These are phyloP conservation scores for Drosophila kuntzei DNA, from an alignment of 2,888 invertebrate genomes.

Conservation along the genomic window DNA sequence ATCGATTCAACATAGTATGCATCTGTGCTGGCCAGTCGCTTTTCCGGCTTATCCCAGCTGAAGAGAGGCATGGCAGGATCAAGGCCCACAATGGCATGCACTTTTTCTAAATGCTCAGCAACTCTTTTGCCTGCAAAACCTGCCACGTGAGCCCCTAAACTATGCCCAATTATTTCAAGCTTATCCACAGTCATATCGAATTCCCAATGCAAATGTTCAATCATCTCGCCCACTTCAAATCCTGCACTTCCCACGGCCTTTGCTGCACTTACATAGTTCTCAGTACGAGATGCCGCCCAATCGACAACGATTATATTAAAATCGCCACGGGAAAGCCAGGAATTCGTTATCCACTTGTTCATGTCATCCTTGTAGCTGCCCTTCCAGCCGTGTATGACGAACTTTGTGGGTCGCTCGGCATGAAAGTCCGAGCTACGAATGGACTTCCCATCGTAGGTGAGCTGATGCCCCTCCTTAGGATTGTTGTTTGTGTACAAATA, in stretches of 20 bases:
- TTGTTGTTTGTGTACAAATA: conserved; percentile 67
- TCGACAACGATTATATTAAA: conserved; percentile 87
- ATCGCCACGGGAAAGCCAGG: conserved; percentile 83
- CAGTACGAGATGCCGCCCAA: conserved; percentile 87
- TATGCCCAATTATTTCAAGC: conserved; percentile 86
- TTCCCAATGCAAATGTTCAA: conserved; percentile 84
- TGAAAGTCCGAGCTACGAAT: conserved; percentile 4
- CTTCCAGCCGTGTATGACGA: conserved; percentile 87
- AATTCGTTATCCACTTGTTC: conserved; percentile 74
- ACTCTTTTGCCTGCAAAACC: conserved; percentile 17
- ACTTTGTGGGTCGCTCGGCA: conserved; percentile 32
- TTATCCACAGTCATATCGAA: conserved; percentile 2
- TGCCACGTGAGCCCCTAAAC: conserved; percentile 88
- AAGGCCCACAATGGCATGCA: conserved; percentile 56
- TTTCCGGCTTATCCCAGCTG: conserved; percentile 58
- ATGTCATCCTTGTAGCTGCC: conserved; percentile 86
- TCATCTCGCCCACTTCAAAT: conserved; percentile 64
- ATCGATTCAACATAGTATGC: conserved; percentile 81
- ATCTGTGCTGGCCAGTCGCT: conserved; percentile 72
- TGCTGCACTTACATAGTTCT: conserved; percentile 86
- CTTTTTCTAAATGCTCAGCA: background rate
- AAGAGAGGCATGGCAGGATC: conserved; percentile 82
- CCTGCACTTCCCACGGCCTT: conserved; percentile 70
- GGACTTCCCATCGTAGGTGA: conserved; percentile 19
- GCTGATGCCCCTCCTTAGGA: conserved; percentile 41